Conservation (phyloP, 2,888 invertebrate genomes). For the Caenorhabditis macrosperma region DNA sequence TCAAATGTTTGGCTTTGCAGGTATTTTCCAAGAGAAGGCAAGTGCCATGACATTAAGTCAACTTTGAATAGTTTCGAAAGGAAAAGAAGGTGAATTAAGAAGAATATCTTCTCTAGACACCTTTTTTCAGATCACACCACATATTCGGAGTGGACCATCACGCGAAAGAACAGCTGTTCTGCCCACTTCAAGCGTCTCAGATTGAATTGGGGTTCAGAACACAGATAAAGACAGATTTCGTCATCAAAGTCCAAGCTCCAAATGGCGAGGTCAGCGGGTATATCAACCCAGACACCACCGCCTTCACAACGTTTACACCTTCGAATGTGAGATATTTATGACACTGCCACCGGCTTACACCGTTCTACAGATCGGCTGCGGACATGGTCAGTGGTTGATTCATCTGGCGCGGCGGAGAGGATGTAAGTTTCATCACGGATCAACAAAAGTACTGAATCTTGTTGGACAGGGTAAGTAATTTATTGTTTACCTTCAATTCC, state of each 20-base stretch:
- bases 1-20: conserved; percentile 3
- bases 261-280: conserved; percentile 63
- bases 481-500: not conserved
- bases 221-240: conserved; percentile 48
- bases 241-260: conserved; percentile 63
- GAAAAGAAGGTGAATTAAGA: conserved; percentile 45
- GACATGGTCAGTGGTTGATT: conserved; percentile 62
- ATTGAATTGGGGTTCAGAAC: conserved; percentile 59
- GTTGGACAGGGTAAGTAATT: conserved; percentile 58
- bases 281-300: conserved; percentile 51
- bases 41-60: conserved; percentile 48
- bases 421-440: conserved; percentile 57
- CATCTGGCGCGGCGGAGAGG: conserved; percentile 59
- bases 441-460: conserved; percentile 37
- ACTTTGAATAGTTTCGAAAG: conserved; percentile 59
- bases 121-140: conserved; percentile 49
- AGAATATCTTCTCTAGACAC: not conserved
- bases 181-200: conserved; percentile 66
- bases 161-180: conserved; percentile 63
- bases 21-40: conserved; percentile 54
- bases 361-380: conserved; percentile 67
- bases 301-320: conserved; percentile 51
- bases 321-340: conserved; percentile 49
- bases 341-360: not conserved
- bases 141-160: conserved; percentile 60